Conservation (phyloP, 1,140 invertebrate species). For the Cyclina sinensis region DNA sequence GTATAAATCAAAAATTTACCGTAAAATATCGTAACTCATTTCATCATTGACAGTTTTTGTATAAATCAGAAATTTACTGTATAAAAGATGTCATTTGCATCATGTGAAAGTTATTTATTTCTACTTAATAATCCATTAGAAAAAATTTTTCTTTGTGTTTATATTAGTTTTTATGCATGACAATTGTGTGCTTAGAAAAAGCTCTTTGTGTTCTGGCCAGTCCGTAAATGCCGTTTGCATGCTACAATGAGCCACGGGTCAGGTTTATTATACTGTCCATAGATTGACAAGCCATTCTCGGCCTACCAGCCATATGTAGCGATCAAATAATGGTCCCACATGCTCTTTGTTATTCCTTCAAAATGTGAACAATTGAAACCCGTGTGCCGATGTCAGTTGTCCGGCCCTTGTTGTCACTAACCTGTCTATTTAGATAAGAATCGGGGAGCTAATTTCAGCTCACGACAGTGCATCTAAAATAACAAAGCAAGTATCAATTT, state of each 20-base stretch:
- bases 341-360: conserved; percentile 25
- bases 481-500: conserved; percentile 57
- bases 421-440: conserved; percentile 54
- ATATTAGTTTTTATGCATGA: background rate
- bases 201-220: background rate
- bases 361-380: background rate
- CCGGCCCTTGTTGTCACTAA: conserved; percentile 51
- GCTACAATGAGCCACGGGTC: background rate
- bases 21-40: no score
- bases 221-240: background rate
- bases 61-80: background rate
- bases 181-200: background rate
- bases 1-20: no score
- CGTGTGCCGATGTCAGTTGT: conserved; percentile 13
- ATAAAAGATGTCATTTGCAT: background rate
- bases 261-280: background rate
- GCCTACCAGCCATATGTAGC: background rate
- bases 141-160: conserved; percentile 24
- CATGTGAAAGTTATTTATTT: background rate
- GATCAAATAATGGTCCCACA: conserved; percentile 1
- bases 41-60: no score
- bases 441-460: conserved; percentile 35
- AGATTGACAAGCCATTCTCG: background rate
- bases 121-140: conserved; percentile 22
- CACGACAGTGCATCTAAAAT: conserved; percentile 42